Evolutionary conservation across 2,888 invertebrate species (phyloP), one percentile per base, ranked within the genome.

Genomic region (Malthinus flaveolus): DNA sequence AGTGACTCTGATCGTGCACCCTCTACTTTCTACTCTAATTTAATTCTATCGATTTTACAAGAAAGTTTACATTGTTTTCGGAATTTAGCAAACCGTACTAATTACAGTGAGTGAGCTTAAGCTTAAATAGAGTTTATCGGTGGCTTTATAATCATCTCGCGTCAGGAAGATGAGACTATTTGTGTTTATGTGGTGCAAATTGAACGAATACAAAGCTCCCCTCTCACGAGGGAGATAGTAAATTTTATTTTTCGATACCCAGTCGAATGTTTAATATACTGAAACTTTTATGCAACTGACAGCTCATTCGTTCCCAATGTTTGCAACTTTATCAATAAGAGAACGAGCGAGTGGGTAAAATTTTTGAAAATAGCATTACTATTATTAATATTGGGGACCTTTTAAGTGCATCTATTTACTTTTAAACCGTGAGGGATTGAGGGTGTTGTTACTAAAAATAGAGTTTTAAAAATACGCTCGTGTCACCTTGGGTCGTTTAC

Each of bases 31-130:
- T 15, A 23, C 23, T 23, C 39, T 15, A 42, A 42, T 23, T 15
- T 42, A 42, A 42, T 42, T 42, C 39, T 42, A 42, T 42, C 15
- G 39, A 42, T 42, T 42, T 15, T 15, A n/a, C 39, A 15, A n/a
- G 15, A 23, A 42, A 12, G 12, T 42, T 42, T n/a, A 15, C 39
- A 13, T 23, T 42, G 39, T 23, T 13, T 13, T 42, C 11, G 13
- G 15, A 42, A 42, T 42, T 15, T 42, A 15, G 39, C 15, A 42
- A 39, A n/a, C 23, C 15, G 39, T 15, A 12, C 39, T 42, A 42
- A 42, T 37, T 37, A 13, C n/a, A n/a, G n/a, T 42, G 12, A 42
- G 23, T 15, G n/a, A n/a, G 8, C 39, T 42, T 13, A 37, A 37
- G 12, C 15, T 42, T 42, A 23, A 23, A 5, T 23, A 23, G 23